Evolutionary conservation across 2,888 invertebrate genomes (phyloP).

Genomic region (Mechanitis messenoides): DNA sequence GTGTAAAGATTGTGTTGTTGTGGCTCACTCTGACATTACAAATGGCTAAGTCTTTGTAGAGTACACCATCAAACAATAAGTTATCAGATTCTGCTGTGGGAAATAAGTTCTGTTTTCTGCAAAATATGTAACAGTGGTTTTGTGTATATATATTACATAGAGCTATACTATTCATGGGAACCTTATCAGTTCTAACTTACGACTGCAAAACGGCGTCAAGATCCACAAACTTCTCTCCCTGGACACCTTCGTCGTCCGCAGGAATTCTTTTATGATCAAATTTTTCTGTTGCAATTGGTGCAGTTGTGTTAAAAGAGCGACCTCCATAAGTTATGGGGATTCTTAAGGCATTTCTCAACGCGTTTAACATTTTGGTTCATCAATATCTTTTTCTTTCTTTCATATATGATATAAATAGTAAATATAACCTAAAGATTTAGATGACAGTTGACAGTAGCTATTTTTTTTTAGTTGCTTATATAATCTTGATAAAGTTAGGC

Average conservation of each 20-base stretch:
- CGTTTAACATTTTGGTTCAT: slow-evolving; percentile 45
- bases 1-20: slow-evolving; percentile 91
- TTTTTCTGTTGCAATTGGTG: slow-evolving; percentile 48
- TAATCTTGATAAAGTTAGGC: no score
- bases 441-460: not conserved
- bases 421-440: slow-evolving; percentile 1
- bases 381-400: not conserved
- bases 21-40: slow-evolving; percentile 87
- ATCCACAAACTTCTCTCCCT: slow-evolving; percentile 83
- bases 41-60: slow-evolving; percentile 88
- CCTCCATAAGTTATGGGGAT: slow-evolving; percentile 40
- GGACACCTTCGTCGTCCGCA: slow-evolving; percentile 83
- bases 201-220: slow-evolving; percentile 80
- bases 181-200: slow-evolving; percentile 45
- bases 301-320: slow-evolving; percentile 54
- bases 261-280: slow-evolving; percentile 68
- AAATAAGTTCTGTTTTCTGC: slow-evolving; percentile 81
- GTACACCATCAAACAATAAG: slow-evolving; percentile 83
- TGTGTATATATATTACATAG: slow-evolving; percentile 37
- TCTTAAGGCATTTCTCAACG: slow-evolving; percentile 46
- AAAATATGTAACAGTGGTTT: slow-evolving; percentile 35
- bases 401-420: not conserved
- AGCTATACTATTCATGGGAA: not conserved
- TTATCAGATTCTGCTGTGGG: slow-evolving; percentile 85
- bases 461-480: not conserved